Percentiles rank a stretch among this genome's conserved stretches.
phyloP scores from a whole-genome alignment of 2,113 vertebrate species.

The Opisthocomus hoazin region DNA sequence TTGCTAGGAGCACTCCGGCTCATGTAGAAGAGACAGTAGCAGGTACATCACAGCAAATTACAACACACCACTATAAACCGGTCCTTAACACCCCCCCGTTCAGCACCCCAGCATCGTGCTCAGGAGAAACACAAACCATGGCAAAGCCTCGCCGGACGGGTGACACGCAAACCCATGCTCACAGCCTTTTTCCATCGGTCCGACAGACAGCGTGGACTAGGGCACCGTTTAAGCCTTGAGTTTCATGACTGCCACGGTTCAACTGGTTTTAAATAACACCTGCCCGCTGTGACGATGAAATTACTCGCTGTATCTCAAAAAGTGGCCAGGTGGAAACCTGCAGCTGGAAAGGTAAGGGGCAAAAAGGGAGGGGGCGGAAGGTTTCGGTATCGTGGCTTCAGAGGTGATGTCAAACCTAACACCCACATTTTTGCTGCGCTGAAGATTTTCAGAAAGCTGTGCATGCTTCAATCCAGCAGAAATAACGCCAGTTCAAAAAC shows the following conservation, averaged over 20 bases:
- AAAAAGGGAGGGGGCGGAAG: accelerated
- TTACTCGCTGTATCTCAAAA: background rate
- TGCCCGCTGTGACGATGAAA: background rate
- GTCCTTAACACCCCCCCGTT: background rate
- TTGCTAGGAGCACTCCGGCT: background rate
- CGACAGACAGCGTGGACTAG: background rate
- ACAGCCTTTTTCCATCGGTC: background rate
- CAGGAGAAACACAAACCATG: background rate
- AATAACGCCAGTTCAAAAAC: background rate
- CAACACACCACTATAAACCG: background rate
- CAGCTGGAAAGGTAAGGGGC: background rate
- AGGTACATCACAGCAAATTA: background rate
- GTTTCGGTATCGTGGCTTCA: background rate
- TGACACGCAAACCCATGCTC: background rate
- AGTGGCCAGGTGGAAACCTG: background rate
- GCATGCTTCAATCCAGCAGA: background rate
- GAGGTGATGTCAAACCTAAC: background rate
- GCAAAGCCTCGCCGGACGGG: background rate
- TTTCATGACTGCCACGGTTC: background rate
- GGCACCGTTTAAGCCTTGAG: background rate
- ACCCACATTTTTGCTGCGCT: background rate
- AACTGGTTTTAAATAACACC: background rate
- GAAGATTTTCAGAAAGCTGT: background rate
- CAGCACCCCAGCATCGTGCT: background rate
- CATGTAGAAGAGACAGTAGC: background rate